Base-by-base conservation (phyloP, 2,797 vertebrate species). In the Aphelocoma californica region DNA sequence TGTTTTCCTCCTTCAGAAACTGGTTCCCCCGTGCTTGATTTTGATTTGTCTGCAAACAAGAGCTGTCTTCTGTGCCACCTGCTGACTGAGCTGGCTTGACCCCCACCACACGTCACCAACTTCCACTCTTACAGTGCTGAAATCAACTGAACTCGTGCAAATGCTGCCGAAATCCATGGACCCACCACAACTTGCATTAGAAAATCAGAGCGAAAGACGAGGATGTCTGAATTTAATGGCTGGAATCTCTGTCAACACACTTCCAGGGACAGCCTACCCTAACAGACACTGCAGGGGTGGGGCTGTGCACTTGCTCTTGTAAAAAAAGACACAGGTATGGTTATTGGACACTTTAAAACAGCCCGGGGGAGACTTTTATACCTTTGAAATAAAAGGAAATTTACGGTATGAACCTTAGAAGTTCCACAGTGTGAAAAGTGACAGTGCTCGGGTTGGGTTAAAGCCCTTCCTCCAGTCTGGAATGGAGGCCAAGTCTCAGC, bases 1-100 rank as follows among this genome's bases (percentile, higher is more conserved):
- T 16, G 24, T 10, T 67, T 31, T 81, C 74, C 88, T 92, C 53
- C 83, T 80, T 86, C 74, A 88, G 88, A 74, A 91, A 89, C 58
- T 36, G 31, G 3, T 80, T 84, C 31, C 66, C 56, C 29, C 19
- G 0, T 50, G 71, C 87, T 81, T 62, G n/a, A 34, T 81, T 86
- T 72, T 15, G 6, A 62, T 57, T 50, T 62, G 26, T 42, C 85
- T 78, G 58, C 70, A 84, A 75, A 28, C 31, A 58, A 73, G 38
- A 47, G 20, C 23, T 20, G 16, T 25, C 60, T 70, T 31, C 25
- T 32, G 45, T 61, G 67, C 48, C 61, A 53, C 51, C 28, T 0
- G 0, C 44, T 45, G 26, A 45, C 64, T 60, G 31, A 58, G 54
- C 38, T 34, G 61, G 12, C 23, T 23, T n/a, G 29, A 85, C 24